Base-by-base conservation (phyloP, 2,888 invertebrate species). In the Zhengitettix transpicula region DNA sequence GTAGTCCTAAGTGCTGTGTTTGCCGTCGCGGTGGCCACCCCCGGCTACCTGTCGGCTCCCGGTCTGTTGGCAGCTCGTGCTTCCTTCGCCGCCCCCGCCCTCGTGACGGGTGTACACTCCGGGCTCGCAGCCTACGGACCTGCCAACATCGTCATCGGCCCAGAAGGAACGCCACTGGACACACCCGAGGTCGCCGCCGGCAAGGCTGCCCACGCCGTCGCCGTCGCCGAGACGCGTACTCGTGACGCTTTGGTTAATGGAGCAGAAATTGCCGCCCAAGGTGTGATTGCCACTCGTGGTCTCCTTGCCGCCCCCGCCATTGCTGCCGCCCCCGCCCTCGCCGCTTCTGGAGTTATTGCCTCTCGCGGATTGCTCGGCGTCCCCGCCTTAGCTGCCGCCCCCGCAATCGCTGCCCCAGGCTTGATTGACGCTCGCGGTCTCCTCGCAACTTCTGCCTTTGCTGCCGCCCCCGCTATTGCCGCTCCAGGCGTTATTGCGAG, bases 161-260 rank as follows among this genome's bases (percentile, higher is more conserved):
- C 58, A 44, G 55, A 40, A 12, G 58, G 58, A 42, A 55, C 55
- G 42, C 40, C 58, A 58, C 58, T 78, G 51, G 61, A 61, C 59
- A 76, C 77, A 7, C 73, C 72, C 42, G 78, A 77, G 67, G 75
- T 77, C 2, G 75, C 77, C 57, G 75, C 76, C 53, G 81, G 79
- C 60, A 79, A 76, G 68, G 73, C 74, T 55, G 76, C 73, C 51
- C 79, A 78, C 66, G 71, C 75, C 58, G 60, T 58, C 42, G 57
- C 58, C 17, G 55, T 55, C 41, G 58, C 55, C 47, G 54, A 47
- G n/a, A 47, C 47, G 14, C 47, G n/a, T 12, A n/a, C 47, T n/a
- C 47, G 47, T 47, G 47, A 47, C 47, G 47, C 47, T 12, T 47
- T n/a, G 14, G 44, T 51, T 52, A 53, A 51, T 11, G 58, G 28